Percentiles rank a stretch among this genome's conserved stretches.
Evolutionary conservation across 2,113 vertebrate genomes (phyloP).

Genomic region (Xiphias gladius): DNA sequence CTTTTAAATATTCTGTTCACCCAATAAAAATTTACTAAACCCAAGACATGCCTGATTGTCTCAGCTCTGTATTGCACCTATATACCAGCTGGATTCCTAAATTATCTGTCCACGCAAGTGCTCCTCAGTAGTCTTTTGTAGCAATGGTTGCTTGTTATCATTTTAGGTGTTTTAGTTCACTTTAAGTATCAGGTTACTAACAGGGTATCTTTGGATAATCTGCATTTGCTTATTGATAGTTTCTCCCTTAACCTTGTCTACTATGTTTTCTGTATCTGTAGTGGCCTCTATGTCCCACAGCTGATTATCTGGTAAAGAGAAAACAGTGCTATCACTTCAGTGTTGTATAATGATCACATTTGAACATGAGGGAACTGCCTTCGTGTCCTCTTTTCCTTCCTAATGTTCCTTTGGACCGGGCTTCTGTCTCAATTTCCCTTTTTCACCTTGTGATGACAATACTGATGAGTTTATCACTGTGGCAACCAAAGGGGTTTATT

Average conservation of each 20-base stretch:
- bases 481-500: conserved; percentile 36
- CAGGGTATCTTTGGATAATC: neutral
- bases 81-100: neutral
- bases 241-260: neutral
- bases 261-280: neutral
- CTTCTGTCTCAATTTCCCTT: conserved; percentile 20
- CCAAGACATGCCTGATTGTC: neutral
- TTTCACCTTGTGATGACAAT: conserved; percentile 19
- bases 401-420: conserved; percentile 23
- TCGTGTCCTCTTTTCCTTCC: neutral
- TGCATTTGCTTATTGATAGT: neutral
- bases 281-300: neutral
- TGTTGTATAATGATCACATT: conserved; percentile 58
- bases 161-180: neutral
- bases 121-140: neutral
- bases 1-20: conserved; percentile 58
- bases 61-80: neutral
- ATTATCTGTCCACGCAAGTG: neutral
- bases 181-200: neutral
- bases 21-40: conserved; percentile 71
- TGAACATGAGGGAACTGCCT: conserved; percentile 7
- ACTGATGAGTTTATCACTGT: conserved; percentile 51
- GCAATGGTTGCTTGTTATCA: neutral
- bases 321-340: conserved; percentile 51
- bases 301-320: conserved; percentile 2